phyloP scores from a whole-genome alignment of 2,888 invertebrate species.

The Philereme vetulata region DNA sequence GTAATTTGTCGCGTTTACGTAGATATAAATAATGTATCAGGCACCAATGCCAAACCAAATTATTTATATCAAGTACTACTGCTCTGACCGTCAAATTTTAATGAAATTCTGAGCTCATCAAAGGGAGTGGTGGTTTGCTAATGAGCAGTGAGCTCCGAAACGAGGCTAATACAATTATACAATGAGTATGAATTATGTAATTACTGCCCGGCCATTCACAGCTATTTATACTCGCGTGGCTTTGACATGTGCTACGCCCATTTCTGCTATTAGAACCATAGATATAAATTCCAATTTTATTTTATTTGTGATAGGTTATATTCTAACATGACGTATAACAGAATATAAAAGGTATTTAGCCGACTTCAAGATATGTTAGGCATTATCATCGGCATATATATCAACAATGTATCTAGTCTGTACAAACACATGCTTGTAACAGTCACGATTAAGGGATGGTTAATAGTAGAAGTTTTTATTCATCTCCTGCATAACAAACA shows the following conservation, averaged over 20 bases:
- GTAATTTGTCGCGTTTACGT: neutral
- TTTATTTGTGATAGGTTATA: too few species aligned
- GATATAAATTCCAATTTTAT: slow-evolving; percentile 12
- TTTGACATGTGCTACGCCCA: slow-evolving; percentile 43
- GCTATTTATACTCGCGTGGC: slow-evolving; percentile 54
- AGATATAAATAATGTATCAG: slow-evolving; percentile 1
- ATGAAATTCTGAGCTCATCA: slow-evolving; percentile 14
- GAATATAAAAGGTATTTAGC: too few species aligned
- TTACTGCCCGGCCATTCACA: slow-evolving; percentile 61
- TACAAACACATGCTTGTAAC: slow-evolving; percentile 14
- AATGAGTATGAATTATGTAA: slow-evolving; percentile 61
- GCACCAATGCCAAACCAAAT: neutral
- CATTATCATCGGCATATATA: too few species aligned
- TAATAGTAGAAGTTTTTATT: slow-evolving; percentile 31
- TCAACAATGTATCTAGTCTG: slow-evolving; percentile 4
- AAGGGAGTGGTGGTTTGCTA: slow-evolving; percentile 11
- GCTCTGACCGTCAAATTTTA: neutral
- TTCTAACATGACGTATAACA: too few species aligned
- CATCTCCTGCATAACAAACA: slow-evolving; percentile 22
- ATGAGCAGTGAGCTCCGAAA: slow-evolving; percentile 29
- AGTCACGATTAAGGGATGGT: slow-evolving; percentile 22
- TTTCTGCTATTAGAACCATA: slow-evolving; percentile 32
- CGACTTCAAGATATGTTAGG: too few species aligned
- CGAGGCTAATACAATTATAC: slow-evolving; percentile 54
- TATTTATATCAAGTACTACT: neutral